These are phyloP conservation scores for Carcharodon carcharias DNA, from an alignment of 2,797 vertebrate species.

Conservation along the genomic window DNA sequence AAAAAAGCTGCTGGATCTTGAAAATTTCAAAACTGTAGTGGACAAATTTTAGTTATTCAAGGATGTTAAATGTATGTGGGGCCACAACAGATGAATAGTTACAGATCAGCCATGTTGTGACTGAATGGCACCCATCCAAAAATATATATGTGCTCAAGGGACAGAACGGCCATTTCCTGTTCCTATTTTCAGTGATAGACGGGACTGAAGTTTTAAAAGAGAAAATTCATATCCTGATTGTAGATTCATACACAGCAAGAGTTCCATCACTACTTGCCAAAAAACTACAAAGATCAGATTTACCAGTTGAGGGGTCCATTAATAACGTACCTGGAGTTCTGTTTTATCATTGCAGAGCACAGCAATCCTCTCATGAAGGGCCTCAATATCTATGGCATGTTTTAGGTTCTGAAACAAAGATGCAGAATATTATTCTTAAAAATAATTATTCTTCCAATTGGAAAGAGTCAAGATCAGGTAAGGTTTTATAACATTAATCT, in stretches of 20 bases:
- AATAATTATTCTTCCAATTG: not conserved
- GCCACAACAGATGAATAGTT: not conserved
- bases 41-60: not conserved
- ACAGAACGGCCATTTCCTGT: not conserved
- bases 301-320: no score
- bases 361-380: slow-evolving; percentile 68
- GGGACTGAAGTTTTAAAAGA: not conserved
- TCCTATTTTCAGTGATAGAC: not conserved
- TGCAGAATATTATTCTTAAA: not conserved
- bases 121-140: not conserved
- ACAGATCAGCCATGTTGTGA: not conserved
- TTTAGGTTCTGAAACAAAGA: slow-evolving; percentile 65
- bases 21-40: not conserved
- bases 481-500: not conserved
- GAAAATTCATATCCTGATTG: no score
- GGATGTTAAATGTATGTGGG: not conserved
- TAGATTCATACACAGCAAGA: not conserved
- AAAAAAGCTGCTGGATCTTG: not conserved
- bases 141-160: not conserved
- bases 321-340: slow-evolving; percentile 70
- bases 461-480: not conserved
- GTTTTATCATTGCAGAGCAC: slow-evolving; percentile 63
- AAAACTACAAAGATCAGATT: not conserved
- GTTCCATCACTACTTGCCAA: no score
- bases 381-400: slow-evolving; percentile 63